Evolutionary conservation across 2,797 vertebrate genomes (phyloP).

Genomic region (Calcarius lapponicus): DNA sequence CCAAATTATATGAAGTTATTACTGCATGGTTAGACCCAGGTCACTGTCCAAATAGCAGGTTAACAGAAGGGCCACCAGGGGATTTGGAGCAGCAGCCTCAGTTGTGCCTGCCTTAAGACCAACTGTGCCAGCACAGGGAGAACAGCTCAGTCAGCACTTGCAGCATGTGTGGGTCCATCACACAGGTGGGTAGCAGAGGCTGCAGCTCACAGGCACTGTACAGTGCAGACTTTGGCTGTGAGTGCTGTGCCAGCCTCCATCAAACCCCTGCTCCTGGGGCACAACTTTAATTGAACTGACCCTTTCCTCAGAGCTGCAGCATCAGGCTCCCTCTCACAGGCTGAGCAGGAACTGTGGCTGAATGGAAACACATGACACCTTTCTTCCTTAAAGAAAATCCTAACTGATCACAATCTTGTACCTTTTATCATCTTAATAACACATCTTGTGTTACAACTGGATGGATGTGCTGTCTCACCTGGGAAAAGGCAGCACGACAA

Average conservation of each 20-base stretch:
- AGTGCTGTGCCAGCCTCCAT: neutral
- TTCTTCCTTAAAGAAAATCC: neutral
- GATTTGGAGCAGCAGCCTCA: neutral
- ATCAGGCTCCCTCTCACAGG: neutral
- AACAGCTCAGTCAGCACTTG: neutral
- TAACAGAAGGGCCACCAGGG: neutral
- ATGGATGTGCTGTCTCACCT: neutral
- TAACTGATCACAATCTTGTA: neutral
- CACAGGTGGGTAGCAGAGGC: neutral
- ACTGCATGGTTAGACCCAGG: neutral
- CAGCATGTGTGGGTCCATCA: rapidly evolving
- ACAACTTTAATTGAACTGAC: neutral
- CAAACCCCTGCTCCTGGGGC: rapidly evolving
- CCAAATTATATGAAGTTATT: neutral
- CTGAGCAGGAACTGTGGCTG: neutral
- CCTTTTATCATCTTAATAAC: neutral
- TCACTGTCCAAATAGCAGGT: neutral
- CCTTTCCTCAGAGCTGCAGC: neutral
- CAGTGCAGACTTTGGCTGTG: rapidly evolving
- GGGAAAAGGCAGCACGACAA: neutral
- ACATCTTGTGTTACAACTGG: neutral
- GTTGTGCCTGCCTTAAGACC: neutral
- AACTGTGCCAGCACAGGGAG: neutral
- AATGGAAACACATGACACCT: neutral
- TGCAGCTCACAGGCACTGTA: neutral